A percentile compares a stretch with the other conserved stretches of the same genome.
Evolutionary conservation across 1,140 invertebrate species (phyloP).

Genomic region (Trachelipus rathkii): DNA sequence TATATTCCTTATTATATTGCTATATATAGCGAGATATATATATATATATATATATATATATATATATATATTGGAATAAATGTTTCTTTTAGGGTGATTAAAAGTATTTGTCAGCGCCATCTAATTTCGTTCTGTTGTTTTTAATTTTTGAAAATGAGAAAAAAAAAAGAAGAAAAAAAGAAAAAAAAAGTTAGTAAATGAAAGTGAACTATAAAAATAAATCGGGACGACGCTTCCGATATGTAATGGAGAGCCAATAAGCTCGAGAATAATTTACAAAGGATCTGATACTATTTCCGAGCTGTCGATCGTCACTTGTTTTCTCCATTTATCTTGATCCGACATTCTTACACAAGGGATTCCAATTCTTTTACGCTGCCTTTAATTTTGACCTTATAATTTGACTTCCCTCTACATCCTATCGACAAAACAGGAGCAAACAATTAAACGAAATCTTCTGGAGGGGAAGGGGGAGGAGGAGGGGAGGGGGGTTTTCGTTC

Average conservation of each 20-base stretch:
- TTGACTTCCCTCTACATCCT: slow-evolving; percentile 27
- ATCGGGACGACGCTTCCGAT: slow-evolving; percentile 30
- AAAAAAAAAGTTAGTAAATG: too few relatives aligned
- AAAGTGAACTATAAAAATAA: neutral
- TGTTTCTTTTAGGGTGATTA: neutral
- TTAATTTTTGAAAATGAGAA: neutral
- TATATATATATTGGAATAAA: neutral
- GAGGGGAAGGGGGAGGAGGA: too few relatives aligned
- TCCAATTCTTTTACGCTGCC: slow-evolving; percentile 42
- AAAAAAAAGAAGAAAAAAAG: neutral
- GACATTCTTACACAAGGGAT: slow-evolving; percentile 42
- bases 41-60: slow-evolving; percentile 24
- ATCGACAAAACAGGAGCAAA: slow-evolving; percentile 6
- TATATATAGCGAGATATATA: too few relatives aligned
- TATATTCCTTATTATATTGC: too few relatives aligned
- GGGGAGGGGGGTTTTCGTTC: too few relatives aligned
- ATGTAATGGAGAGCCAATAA: slow-evolving; percentile 40
- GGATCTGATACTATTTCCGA: slow-evolving; percentile 44
- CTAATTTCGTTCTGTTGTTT: neutral
- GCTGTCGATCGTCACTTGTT: slow-evolving; percentile 44
- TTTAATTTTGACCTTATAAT: slow-evolving; percentile 37
- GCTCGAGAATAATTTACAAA: slow-evolving; percentile 42
- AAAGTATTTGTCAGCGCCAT: neutral
- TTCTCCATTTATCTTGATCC: slow-evolving; percentile 43
- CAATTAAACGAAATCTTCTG: neutral